Evolutionary conservation across 2,888 invertebrate species (phyloP).

Genomic region (Hartigia nigra): DNA sequence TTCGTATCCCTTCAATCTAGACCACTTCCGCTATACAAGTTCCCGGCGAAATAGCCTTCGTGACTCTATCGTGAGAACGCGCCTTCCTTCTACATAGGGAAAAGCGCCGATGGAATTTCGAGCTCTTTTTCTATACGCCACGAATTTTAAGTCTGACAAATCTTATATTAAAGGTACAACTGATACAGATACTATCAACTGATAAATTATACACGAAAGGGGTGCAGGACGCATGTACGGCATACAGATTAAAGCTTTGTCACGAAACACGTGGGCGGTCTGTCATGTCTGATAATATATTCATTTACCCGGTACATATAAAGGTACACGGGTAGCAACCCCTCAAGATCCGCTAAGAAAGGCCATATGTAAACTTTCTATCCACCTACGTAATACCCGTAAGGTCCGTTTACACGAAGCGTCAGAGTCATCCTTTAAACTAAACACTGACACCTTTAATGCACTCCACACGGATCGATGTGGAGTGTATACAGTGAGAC

Average conservation of each 20-base stretch:
- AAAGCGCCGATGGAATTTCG: not conserved
- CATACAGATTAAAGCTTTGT: slow-evolving; percentile 36
- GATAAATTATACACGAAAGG: too few species aligned
- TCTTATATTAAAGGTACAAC: not conserved
- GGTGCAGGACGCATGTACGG: slow-evolving; percentile 14
- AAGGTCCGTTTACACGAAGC: not conserved
- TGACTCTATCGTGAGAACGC: not conserved
- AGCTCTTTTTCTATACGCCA: not conserved
- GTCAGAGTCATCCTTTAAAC: not conserved
- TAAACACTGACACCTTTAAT: not conserved
- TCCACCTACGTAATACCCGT: not conserved
- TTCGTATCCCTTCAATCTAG: not conserved
- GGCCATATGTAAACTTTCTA: not conserved
- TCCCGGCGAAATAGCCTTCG: not conserved
- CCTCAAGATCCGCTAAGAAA: not conserved
- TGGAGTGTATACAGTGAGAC: not conserved
- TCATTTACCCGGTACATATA: slow-evolving; percentile 18
- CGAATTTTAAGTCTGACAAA: not conserved
- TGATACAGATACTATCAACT: too few species aligned
- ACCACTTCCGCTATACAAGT: not conserved
- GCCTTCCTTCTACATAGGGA: not conserved
- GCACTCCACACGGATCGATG: not conserved
- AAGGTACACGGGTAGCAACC: not conserved
- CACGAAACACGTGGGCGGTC: slow-evolving; percentile 37
- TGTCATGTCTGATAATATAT: slow-evolving; percentile 30